Base-by-base conservation (phyloP, 2,113 vertebrate species). In the Spea multiplicata region DNA sequence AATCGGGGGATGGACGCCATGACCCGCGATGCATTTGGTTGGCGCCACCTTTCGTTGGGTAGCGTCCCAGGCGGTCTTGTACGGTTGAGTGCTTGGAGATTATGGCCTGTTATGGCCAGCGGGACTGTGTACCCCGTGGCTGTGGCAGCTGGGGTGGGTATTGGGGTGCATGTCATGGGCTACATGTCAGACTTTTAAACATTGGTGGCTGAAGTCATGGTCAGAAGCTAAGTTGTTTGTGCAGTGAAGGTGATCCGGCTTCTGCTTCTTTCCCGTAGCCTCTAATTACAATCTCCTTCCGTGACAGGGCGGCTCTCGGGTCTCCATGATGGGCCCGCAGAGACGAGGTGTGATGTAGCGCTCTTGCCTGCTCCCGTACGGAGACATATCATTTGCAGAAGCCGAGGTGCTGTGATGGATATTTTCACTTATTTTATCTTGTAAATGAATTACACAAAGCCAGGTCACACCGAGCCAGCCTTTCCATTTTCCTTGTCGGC, bases 371-470 rank as follows among this genome's bases (percentile, higher is more conserved):
- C 77, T 14, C 53, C 5, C 66, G 70, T 82, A 9, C 81, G 83
- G 83, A 66, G 76, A 67, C 71, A 68, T 84, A 78, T 82, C 85
- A 82, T 85, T 85, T 86, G 85, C 88, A 85, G 86, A 85, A 89
- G 84, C 84, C 84, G 87, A 77, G 76, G 83, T 83, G 86, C 76
- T 48, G 83, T 84, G 84, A 76, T 87, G 87, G 87, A 84, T 92
- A 88, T 90, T 92, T 92, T 91, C 89, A 91, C 89, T 89, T 88
- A 87, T 90, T 87, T 89, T 89, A 91, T 89, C 89, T 92, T 89
- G 85, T 90, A 89, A 92, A 90, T 91, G 88, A 89, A 85, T 91
- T 89, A 85, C 85, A 89, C 86, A 68, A 86, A 79, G 70, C 71
- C 16, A 53, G 83, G 83, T 84, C 82, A 84, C 83, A 83, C 81